These are phyloP conservation scores for Onthophagus taurus DNA, from an alignment of 1,140 invertebrate species.

Conservation along the genomic window DNA sequence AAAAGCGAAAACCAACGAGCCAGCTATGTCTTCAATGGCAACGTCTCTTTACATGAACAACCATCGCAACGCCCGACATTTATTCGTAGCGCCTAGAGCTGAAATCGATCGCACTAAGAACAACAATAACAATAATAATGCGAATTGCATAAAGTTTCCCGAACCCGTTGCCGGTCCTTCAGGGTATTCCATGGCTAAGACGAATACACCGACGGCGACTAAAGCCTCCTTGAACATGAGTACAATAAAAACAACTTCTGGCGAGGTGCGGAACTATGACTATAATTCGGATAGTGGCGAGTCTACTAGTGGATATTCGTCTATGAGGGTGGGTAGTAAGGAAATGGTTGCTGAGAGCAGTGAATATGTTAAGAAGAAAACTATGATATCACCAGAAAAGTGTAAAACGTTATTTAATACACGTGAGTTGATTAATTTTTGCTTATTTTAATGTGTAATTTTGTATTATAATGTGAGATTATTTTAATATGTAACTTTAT, in stretches of 20 bases:
- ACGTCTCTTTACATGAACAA: no score
- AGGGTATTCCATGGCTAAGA: constrained; percentile 20
- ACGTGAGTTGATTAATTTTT: neutral
- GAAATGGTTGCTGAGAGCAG: constrained; percentile 20
- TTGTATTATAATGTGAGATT: no score
- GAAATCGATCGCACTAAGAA: neutral
- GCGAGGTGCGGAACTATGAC: constrained; percentile 21
- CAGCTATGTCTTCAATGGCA: constrained; percentile 14
- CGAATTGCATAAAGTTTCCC: constrained; percentile 18
- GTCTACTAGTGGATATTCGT: constrained; percentile 37
- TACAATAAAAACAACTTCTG: neutral
- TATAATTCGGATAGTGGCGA: constrained; percentile 34
- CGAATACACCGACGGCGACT: constrained; percentile 2
- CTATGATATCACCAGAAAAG: no score
- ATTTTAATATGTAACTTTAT: no score
- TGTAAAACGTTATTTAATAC: neutral
- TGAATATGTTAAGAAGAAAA: neutral
- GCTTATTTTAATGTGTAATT: neutral
- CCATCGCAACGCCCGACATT: no score
- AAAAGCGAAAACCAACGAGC: constrained; percentile 29
- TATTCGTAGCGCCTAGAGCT: neutral
- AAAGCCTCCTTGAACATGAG: constrained; percentile 6
- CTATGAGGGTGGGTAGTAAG: constrained; percentile 27
- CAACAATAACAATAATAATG: constrained; percentile 17
- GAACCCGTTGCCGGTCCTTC: constrained; percentile 31